These are phyloP conservation scores for Perizoma flavofasciatum DNA, from an alignment of 2,888 invertebrate species.

Conservation along the genomic window DNA sequence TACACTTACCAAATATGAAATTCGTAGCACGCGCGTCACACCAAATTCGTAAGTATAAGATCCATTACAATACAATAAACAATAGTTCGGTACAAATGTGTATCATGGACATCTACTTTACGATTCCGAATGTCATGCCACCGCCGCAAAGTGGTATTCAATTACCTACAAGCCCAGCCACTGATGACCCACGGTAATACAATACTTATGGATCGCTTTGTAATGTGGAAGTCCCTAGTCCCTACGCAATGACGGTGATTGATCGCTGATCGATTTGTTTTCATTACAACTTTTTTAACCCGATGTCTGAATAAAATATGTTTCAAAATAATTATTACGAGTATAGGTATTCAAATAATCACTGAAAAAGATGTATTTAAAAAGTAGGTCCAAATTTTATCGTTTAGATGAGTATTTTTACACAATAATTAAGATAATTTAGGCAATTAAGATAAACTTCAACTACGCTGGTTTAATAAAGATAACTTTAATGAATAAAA, in stretches of 20 bases:
- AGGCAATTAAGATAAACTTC: slow-evolving; percentile 36
- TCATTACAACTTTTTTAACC: neutral
- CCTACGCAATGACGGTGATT: slow-evolving; percentile 10
- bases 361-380: neutral
- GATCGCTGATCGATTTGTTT: slow-evolving; percentile 15
- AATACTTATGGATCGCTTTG: slow-evolving; percentile 27
- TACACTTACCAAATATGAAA: slow-evolving; percentile 2
- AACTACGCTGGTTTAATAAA: slow-evolving; percentile 11
- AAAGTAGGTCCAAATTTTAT: slow-evolving; percentile 18
- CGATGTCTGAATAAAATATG: no score
- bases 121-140: slow-evolving; percentile 16
- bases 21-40: slow-evolving; percentile 18
- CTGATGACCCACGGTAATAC: slow-evolving; percentile 28
- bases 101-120: slow-evolving; percentile 15
- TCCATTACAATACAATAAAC: slow-evolving; percentile 35
- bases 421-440: slow-evolving; percentile 40
- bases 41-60: slow-evolving; percentile 16
- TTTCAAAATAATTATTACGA: no score
- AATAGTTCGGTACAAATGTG: slow-evolving; percentile 24
- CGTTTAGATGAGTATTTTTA: slow-evolving; percentile 24
- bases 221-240: slow-evolving; percentile 5
- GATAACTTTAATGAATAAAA: slow-evolving; percentile 15
- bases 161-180: slow-evolving; percentile 20
- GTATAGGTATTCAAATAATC: no score
- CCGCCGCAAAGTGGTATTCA: slow-evolving; percentile 24